Evolutionary conservation across 2,888 invertebrate genomes (phyloP).

Genomic region (Lasioglossum leucozonium): DNA sequence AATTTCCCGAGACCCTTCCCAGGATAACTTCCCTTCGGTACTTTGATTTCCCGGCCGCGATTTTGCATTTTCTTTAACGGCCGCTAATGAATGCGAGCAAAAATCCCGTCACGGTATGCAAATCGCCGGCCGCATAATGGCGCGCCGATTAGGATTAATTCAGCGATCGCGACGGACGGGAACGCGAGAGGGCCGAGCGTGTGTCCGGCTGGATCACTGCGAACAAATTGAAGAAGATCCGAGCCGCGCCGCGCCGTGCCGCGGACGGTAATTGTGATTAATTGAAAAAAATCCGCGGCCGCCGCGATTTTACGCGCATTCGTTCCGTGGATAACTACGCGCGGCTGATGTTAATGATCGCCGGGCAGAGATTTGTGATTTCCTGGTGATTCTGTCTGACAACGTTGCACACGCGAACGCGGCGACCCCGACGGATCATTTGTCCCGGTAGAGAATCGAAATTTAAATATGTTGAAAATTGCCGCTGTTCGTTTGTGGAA

Average conservation of each 20-base stretch:
- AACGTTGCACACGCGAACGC: not conserved
- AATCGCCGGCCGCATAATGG: slow-evolving; percentile 36
- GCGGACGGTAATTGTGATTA: slow-evolving; percentile 53
- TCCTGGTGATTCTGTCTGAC: not conserved
- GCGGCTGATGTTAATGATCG: slow-evolving; percentile 10
- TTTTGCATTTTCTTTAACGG: slow-evolving; percentile 46
- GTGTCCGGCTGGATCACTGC: slow-evolving; percentile 23
- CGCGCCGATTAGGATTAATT: slow-evolving; percentile 46
- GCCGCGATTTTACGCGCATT: slow-evolving; percentile 19
- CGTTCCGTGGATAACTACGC: slow-evolving; percentile 24
- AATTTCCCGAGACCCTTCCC: slow-evolving; percentile 42
- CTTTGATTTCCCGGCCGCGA: slow-evolving; percentile 48
- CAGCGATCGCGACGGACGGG: slow-evolving; percentile 17
- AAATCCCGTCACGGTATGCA: slow-evolving; percentile 39
- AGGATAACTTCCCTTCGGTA: slow-evolving; percentile 38
- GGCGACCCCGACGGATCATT: not conserved
- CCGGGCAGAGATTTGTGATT: slow-evolving; percentile 22
- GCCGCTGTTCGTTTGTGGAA: not conserved
- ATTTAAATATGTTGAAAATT: not conserved
- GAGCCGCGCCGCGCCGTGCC: not conserved
- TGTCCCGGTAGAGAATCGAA: not conserved
- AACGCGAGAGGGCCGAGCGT: not conserved
- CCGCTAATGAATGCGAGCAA: slow-evolving; percentile 46
- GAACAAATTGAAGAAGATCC: slow-evolving; percentile 48
- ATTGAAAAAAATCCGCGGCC: slow-evolving; percentile 38